These are phyloP conservation scores for Penaeus indicus DNA, from an alignment of 1,140 invertebrate genomes.

Conservation along the genomic window DNA sequence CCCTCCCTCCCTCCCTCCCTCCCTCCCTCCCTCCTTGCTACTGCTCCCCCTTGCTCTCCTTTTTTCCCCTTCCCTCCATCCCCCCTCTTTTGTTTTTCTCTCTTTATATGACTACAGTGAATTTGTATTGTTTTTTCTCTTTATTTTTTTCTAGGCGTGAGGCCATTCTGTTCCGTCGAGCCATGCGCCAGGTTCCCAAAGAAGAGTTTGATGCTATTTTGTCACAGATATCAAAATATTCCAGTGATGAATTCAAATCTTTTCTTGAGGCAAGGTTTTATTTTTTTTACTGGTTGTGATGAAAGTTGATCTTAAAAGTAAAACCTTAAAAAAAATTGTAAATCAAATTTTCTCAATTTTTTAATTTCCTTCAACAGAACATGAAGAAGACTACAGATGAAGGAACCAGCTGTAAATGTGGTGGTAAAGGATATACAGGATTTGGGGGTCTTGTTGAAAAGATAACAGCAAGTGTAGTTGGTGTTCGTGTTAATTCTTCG, in stretches of 20 bases:
- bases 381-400: no score
- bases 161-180: conserved; percentile 56
- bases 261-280: conserved; percentile 48
- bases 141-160: conserved; percentile 41
- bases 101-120: not conserved
- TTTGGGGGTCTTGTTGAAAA: no score
- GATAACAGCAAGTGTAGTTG: no score
- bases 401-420: no score
- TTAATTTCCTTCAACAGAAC: no score
- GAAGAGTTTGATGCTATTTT: conserved; percentile 46
- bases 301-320: not conserved
- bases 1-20: no score
- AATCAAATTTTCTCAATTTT: no score
- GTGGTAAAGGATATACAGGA: no score
- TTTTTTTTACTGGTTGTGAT: not conserved
- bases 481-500: no score
- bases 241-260: conserved; percentile 42
- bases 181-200: conserved; percentile 53
- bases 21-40: no score
- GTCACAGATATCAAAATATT: conserved; percentile 49
- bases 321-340: no score
- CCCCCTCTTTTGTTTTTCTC: not conserved
- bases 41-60: not conserved
- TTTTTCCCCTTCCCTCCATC: not conserved
- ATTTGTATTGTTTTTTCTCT: not conserved